These are phyloP conservation scores for Danaus plexippus DNA, from an alignment of 1,140 invertebrate species.

Conservation along the genomic window DNA sequence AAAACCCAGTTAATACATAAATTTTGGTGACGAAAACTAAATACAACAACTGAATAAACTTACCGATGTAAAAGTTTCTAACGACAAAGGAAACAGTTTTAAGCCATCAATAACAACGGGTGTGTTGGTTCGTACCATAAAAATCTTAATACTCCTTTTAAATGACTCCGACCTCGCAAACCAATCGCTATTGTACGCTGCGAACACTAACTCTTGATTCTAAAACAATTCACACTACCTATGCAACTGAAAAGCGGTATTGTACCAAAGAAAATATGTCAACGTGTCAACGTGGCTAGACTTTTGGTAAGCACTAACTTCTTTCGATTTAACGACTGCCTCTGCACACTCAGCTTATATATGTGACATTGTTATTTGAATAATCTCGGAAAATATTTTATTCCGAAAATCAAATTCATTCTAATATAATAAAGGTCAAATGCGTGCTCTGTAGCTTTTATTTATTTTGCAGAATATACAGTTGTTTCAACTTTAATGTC, in stretches of 20 bases:
- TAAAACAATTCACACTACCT: constrained; percentile 31
- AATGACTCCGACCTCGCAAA: constrained; percentile 38
- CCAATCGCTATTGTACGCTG: constrained; percentile 51
- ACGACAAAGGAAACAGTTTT: constrained; percentile 46
- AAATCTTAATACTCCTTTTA: constrained; percentile 45
- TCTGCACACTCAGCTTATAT: constrained; percentile 11
- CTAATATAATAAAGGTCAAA: too few relatives aligned
- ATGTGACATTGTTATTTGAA: constrained; percentile 1
- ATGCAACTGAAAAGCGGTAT: neutral
- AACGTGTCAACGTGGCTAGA: constrained; percentile 14
- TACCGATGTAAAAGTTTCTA: constrained; percentile 49
- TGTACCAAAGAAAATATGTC: constrained; percentile 14
- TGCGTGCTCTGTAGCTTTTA: too few relatives aligned
- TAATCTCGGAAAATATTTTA: neutral
- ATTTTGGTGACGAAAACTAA: neutral
- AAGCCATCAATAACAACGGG: constrained; percentile 41
- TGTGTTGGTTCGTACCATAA: constrained; percentile 40
- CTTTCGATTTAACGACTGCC: constrained; percentile 13
- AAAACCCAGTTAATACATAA: constrained; percentile 8
- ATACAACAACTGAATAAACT: constrained; percentile 17
- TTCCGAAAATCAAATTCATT: too few relatives aligned
- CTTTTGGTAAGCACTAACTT: constrained; percentile 12
- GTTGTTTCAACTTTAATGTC: too few relatives aligned
- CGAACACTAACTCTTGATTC: constrained; percentile 41
- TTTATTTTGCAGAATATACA: too few relatives aligned